Conservation (phyloP, 2,797 vertebrate genomes). For the Periparus ater region DNA sequence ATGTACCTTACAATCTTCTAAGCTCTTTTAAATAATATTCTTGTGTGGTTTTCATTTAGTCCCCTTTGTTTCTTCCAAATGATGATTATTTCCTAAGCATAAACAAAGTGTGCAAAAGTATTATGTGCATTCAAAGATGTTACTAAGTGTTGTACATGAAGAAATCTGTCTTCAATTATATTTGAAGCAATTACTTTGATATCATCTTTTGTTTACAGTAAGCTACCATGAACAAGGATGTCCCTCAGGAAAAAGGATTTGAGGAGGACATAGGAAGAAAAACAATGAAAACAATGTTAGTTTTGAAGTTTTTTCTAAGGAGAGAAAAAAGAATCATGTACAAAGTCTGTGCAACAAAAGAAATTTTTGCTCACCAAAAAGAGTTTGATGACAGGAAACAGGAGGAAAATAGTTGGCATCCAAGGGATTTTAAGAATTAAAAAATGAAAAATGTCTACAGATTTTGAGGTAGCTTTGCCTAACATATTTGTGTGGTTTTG, state of each 20-base stretch:
- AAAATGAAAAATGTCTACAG: neutral
- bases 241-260: slow-evolving; percentile 3
- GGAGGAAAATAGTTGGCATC: neutral
- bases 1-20: neutral
- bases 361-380: neutral
- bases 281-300: neutral
- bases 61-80: neutral
- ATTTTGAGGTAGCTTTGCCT: neutral
- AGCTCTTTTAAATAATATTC: neutral
- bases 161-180: neutral
- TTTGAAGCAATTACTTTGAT: slow-evolving; percentile 19
- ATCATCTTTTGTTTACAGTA: slow-evolving; percentile 46
- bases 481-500: neutral
- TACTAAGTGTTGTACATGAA: neutral
- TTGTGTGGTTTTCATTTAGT: neutral
- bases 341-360: neutral
- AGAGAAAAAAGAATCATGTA: neutral
- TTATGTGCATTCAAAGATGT: neutral
- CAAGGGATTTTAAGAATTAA: neutral
- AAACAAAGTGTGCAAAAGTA: slow-evolving; percentile 5
- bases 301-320: neutral
- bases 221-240: slow-evolving; percentile 4
- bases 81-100: neutral
- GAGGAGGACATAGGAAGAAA: slow-evolving; percentile 10
- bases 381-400: neutral